Percentiles rank a stretch among this genome's conserved stretches.
phyloP scores from a whole-genome alignment of 2,797 vertebrate species.

The Aphelocoma californica region DNA sequence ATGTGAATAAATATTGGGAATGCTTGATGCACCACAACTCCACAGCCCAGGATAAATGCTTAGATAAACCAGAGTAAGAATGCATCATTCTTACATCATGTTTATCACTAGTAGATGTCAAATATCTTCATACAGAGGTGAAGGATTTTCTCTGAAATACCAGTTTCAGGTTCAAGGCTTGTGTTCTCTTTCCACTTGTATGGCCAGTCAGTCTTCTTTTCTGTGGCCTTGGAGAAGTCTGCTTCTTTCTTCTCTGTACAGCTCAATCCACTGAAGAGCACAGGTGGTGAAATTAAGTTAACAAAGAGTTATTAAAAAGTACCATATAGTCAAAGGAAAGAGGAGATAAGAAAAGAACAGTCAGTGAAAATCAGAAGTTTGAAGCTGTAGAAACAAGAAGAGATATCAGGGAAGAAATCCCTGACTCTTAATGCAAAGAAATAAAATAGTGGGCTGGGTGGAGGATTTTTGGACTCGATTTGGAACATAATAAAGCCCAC shows the following conservation, averaged over 20 bases:
- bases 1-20: neutral
- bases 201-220: neutral
- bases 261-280: neutral
- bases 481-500: neutral
- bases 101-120: neutral
- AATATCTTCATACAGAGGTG: neutral
- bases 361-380: neutral
- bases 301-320: neutral
- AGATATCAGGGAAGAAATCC: neutral
- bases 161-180: neutral
- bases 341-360: neutral
- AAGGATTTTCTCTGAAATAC: neutral
- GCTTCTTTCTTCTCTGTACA: neutral
- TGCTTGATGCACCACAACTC: neutral
- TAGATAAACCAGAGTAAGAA: neutral
- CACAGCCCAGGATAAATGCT: neutral
- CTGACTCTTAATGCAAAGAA: neutral
- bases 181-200: neutral
- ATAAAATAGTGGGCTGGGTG: neutral
- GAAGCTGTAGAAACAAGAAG: neutral
- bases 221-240: neutral
- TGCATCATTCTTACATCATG: neutral
- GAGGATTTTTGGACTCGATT: fast-evolving
- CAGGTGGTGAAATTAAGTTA: neutral
- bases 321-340: neutral